Evolutionary conservation across 2,888 invertebrate genomes (phyloP), one percentile per base, ranked within the genome.

Genomic region (Gibbula magus): DNA sequence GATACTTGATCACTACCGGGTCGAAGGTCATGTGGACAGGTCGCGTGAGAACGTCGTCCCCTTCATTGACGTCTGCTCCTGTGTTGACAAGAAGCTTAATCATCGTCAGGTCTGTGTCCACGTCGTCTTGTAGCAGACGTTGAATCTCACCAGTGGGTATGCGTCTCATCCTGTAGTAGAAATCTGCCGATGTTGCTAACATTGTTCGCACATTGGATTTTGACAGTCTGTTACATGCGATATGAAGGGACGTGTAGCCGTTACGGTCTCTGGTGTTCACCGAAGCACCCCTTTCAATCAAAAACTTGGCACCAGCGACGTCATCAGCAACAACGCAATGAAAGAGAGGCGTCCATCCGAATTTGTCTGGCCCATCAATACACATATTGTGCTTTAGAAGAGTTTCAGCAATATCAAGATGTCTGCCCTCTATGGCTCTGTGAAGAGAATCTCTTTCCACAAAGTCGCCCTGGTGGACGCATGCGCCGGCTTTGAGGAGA

Each of bases 331-430:
- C 53, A 0, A 79, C 51, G 7, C 78, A 67, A n/a, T 70, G 61
- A 39, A 75, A 88, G 18, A 89, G 75, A 1, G 89, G 84, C 8
- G 84, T 81, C 80, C 88, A 88, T n/a, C 84, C 84, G 73, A 86
- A 86, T 56, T 83, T 87, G 74, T 89, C 89, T 16, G 80, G 61
- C 18, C 82, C 81, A 82, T 89, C 82, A 8, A 84, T 78, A 61
- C 86, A 85, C 10, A 87, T 84, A 0, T 76, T 54, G 29, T 67
- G 35, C 16, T 73, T n/a, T 0, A 87, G 13, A 13, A 89, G 79
- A 22, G 75, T 20, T 13, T 79, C 67, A 13, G 83, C 87, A 20
- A 86, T 82, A 16, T 66, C 77, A 13, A 53, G 51, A 18, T 78
- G 73, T 67, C 83, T 85, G 51, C 86, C 81, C 22, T 88, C 85